Evolutionary conservation across 2,888 invertebrate genomes (phyloP).

Genomic region (Mylabris sibirica): DNA sequence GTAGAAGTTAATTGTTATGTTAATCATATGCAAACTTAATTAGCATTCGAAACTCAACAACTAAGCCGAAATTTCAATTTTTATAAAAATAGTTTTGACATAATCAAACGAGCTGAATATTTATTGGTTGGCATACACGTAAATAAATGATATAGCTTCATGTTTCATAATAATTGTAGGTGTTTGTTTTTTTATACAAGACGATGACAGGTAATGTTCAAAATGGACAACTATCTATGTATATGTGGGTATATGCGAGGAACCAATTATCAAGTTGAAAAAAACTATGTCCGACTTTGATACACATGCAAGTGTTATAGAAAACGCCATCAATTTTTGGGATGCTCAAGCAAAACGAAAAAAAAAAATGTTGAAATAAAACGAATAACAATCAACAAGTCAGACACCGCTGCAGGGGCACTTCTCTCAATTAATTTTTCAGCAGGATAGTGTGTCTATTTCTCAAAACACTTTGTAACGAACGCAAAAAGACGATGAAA

Average conservation of each 20-base stretch:
- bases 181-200: conserved; percentile 22
- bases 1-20: conserved; percentile 29
- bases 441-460: conserved; percentile 11
- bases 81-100: conserved; percentile 45
- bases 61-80: conserved; percentile 19
- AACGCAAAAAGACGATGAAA: background rate
- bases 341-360: background rate
- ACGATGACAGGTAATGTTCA: conserved; percentile 34
- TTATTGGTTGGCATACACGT: conserved; percentile 45
- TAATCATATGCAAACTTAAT: conserved; percentile 35
- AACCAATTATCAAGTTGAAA: conserved; percentile 35
- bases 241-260: conserved; percentile 14
- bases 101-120: conserved; percentile 45
- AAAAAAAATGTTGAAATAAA: background rate
- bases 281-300: conserved; percentile 24
- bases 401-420: conserved; percentile 13
- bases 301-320: conserved; percentile 22
- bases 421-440: conserved; percentile 17
- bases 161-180: conserved; percentile 31
- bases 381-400: conserved; percentile 11
- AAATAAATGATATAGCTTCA: conserved; percentile 32
- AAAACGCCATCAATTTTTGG: conserved; percentile 29
- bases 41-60: conserved; percentile 29
- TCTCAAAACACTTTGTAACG: background rate
- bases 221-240: conserved; percentile 22